These are phyloP conservation scores for Chrysemys picta DNA, from an alignment of 2,113 vertebrate genomes.

Conservation along the genomic window DNA sequence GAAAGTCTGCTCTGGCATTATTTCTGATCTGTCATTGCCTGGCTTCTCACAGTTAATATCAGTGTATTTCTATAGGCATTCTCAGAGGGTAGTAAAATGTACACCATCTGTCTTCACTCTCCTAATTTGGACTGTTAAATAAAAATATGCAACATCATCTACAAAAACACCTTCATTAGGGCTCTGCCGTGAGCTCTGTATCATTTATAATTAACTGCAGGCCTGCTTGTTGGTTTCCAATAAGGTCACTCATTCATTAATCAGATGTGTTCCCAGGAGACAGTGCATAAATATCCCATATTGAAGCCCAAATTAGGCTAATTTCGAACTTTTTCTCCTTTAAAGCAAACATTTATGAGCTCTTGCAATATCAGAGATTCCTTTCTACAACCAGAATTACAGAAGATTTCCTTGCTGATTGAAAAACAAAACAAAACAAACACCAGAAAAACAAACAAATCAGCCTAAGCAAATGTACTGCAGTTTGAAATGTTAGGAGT, in stretches of 20 bases:
- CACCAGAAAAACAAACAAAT: neutral
- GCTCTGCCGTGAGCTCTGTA: slow-evolving; percentile 39
- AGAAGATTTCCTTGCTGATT: neutral
- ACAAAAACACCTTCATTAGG: slow-evolving; percentile 64
- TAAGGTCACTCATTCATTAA: slow-evolving; percentile 71
- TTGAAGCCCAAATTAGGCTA: slow-evolving; percentile 67
- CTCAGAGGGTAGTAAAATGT: slow-evolving; percentile 39
- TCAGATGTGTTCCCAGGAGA: slow-evolving; percentile 68
- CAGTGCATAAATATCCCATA: slow-evolving; percentile 64
- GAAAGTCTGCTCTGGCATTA: slow-evolving; percentile 63
- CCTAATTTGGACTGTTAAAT: slow-evolving; percentile 57
- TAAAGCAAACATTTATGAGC: slow-evolving; percentile 69
- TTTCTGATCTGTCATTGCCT: slow-evolving; percentile 36
- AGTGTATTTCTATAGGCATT: slow-evolving; percentile 58
- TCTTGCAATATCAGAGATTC: slow-evolving; percentile 40
- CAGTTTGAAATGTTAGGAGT: neutral
- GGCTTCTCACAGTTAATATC: slow-evolving; percentile 39
- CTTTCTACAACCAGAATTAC: slow-evolving; percentile 33
- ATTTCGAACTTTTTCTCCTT: slow-evolving; percentile 64
- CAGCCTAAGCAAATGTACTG: neutral
- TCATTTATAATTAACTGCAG: slow-evolving; percentile 74
- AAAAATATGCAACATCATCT: slow-evolving; percentile 59
- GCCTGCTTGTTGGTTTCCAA: slow-evolving; percentile 69
- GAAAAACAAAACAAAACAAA: neutral
- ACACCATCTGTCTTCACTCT: slow-evolving; percentile 71